Conservation (phyloP, 2,113 vertebrate species). For the Cottus gobio region DNA sequence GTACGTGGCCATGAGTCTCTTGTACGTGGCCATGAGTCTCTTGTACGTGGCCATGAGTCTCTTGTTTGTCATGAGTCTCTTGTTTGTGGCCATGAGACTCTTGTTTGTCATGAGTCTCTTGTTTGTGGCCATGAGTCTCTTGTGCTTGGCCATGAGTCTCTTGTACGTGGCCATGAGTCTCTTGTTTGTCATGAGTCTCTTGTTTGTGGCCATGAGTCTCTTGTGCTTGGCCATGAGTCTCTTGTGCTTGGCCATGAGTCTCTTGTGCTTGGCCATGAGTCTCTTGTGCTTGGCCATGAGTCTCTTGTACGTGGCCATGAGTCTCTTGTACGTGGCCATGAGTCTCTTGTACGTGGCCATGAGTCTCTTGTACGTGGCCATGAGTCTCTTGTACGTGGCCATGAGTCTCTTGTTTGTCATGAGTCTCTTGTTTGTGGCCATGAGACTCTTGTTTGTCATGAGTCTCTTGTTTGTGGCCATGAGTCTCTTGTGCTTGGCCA, state of each 20-base stretch:
- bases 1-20: background rate
- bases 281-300: background rate
- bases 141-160: background rate
- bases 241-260: background rate
- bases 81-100: background rate
- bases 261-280: background rate
- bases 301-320: background rate
- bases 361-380: background rate
- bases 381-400: background rate
- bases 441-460: background rate
- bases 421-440: background rate
- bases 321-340: background rate
- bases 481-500: background rate
- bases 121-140: background rate
- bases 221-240: background rate
- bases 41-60: background rate
- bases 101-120: no score
- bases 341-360: background rate
- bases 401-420: background rate
- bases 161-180: constrained; percentile 4
- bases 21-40: background rate
- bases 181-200: no score
- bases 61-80: no score
- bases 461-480: background rate
- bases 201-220: background rate